phyloP scores from a whole-genome alignment of 2,888 invertebrate species.

The Fragum sueziense region DNA sequence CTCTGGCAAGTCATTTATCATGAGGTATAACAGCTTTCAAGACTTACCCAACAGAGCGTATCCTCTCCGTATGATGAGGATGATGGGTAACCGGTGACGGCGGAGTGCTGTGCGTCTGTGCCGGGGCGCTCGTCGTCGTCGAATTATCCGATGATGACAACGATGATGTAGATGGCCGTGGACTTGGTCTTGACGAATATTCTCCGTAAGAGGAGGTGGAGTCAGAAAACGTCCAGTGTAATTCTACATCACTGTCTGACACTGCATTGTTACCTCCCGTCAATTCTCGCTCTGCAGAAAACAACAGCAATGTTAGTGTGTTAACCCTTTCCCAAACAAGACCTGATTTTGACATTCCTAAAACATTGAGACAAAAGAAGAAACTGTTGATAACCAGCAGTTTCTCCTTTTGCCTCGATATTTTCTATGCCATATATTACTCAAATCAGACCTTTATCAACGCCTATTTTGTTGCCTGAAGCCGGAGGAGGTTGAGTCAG shows the following conservation, averaged over 20 bases:
- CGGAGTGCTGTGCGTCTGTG: constrained; percentile 81
- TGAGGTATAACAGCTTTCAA: too few species aligned
- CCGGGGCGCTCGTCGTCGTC: constrained; percentile 81
- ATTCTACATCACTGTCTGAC: constrained; percentile 85
- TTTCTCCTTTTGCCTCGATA: too few species aligned
- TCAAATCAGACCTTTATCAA: too few species aligned
- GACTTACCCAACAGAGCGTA: constrained; percentile 54
- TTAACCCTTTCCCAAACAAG: too few species aligned
- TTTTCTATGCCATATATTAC: too few species aligned
- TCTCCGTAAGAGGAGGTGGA: constrained; percentile 79
- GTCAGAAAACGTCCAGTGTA: constrained; percentile 92
- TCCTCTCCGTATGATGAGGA: constrained; percentile 63
- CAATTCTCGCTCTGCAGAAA: constrained; percentile 85
- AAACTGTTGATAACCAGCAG: too few species aligned
- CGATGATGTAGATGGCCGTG: constrained; percentile 77
- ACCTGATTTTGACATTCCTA: too few species aligned
- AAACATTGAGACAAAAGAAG: too few species aligned
- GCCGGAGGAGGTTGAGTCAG: constrained; percentile 81
- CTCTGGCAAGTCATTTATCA: too few species aligned
- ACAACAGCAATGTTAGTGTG: constrained; percentile 15
- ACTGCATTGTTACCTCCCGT: constrained; percentile 84
- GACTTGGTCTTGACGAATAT: constrained; percentile 68
- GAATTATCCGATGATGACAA: constrained; percentile 71
- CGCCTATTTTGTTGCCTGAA: too few species aligned
- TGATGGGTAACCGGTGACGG: constrained; percentile 77